Conservation (phyloP, 2,888 invertebrate genomes). For the Scaptomyza polygonia region DNA sequence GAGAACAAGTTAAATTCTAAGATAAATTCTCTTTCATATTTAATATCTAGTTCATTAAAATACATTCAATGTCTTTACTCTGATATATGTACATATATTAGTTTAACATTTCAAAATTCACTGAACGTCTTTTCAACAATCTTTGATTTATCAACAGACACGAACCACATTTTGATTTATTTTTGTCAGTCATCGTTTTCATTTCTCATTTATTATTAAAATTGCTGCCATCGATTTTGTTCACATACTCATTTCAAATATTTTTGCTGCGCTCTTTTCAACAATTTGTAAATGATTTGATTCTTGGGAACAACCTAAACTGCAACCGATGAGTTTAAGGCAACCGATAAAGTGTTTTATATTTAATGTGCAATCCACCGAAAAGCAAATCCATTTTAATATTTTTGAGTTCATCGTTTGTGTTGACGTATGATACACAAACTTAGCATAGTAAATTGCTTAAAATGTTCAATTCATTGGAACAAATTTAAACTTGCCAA, state of each 20-base stretch:
- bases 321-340: background rate
- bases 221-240: background rate
- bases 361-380: background rate
- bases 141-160: background rate
- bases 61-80: too few species aligned
- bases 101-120: background rate
- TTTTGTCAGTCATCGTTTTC: background rate
- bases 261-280: background rate
- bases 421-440: background rate
- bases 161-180: background rate
- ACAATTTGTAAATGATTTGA: constrained; percentile 1
- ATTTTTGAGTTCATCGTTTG: background rate
- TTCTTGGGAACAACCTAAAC: background rate
- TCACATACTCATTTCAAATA: background rate
- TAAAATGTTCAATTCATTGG: constrained; percentile 6
- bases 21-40: too few species aligned
- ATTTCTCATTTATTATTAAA: constrained; percentile 1
- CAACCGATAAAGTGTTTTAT: background rate
- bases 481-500: background rate
- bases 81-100: background rate
- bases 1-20: too few species aligned
- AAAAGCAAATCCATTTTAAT: background rate
- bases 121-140: background rate
- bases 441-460: background rate
- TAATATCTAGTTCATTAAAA: too few species aligned